A percentile compares a stretch with the other conserved stretches of the same genome.
phyloP scores from a whole-genome alignment of 1,140 invertebrate species.

The Spodoptera litura region DNA sequence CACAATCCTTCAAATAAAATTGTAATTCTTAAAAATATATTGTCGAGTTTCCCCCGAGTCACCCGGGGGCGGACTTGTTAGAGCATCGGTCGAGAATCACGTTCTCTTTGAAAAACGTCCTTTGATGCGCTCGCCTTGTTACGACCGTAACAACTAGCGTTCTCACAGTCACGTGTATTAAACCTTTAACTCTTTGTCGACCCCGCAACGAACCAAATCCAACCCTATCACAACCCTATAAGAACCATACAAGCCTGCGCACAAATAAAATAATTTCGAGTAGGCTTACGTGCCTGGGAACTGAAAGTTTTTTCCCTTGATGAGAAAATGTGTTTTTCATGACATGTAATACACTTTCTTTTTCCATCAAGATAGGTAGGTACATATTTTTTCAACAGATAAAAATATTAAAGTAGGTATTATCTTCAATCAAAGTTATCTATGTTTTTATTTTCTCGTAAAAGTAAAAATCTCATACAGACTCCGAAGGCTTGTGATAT shows the following conservation, averaged over 20 bases:
- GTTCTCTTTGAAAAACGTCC: slow-evolving; percentile 65
- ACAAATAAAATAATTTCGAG: slow-evolving; percentile 60
- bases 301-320: slow-evolving; percentile 60
- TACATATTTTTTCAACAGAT: slow-evolving; percentile 38
- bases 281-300: slow-evolving; percentile 62
- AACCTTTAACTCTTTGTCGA: slow-evolving; percentile 62
- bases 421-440: slow-evolving; percentile 47
- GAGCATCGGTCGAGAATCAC: slow-evolving; percentile 66
- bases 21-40: slow-evolving; percentile 52
- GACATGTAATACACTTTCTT: slow-evolving; percentile 51
- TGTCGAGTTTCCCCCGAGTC: slow-evolving; percentile 52
- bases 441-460: slow-evolving; percentile 44
- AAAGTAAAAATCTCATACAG: slow-evolving; percentile 54
- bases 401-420: slow-evolving; percentile 42
- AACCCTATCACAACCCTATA: slow-evolving; percentile 28
- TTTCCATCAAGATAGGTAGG: slow-evolving; percentile 37
- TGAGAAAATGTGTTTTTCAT: slow-evolving; percentile 55
- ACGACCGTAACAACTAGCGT: slow-evolving; percentile 61
- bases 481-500: slow-evolving; percentile 71
- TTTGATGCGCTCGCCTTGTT: slow-evolving; percentile 66
- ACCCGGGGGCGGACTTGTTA: slow-evolving; percentile 60
- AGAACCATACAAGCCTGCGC: slow-evolving; percentile 34
- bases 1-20: slow-evolving; percentile 45
- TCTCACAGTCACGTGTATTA: slow-evolving; percentile 57
- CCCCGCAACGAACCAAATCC: slow-evolving; percentile 24